Evolutionary conservation across 2,113 vertebrate species (phyloP), one percentile per base, ranked within the genome.

Genomic region (Pangasianodon hypophthalmus): DNA sequence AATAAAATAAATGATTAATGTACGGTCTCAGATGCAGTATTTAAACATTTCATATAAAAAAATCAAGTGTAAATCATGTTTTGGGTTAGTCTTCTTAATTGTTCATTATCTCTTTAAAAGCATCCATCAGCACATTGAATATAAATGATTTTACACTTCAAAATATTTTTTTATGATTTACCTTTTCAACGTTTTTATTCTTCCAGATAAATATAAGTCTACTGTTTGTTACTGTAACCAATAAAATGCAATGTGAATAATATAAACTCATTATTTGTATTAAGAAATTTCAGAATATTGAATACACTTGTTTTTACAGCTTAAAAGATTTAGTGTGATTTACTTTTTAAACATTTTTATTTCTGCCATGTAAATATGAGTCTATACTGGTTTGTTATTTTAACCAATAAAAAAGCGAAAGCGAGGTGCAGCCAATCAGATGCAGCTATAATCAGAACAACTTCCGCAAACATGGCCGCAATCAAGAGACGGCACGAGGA

Each of bases 391-490:
- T 18, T 32, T 26, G 7, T 62, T 24, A 29, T 29, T 18, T 69
- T 58, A 75, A 29, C 82, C 80, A 89, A 75, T 85, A 26, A 37
- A 13, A 32, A 77, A 4, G n/a, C 13, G 71, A 4, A 54, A 56
- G 21, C 6, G 48, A 85, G 11, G 10, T 9, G 29, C 46, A 89
- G 69, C 83, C 83, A 85, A 89, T 89, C 83, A 64, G 88, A 0
- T 52, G 4, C 56, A 37, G 54, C 0, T 7, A 46, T 44, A 48
- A 50, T 69, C 52, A 37, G 9, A 77, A 50, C 13, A 26, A 85
- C 88, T 85, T 89, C 88, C 88, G 83, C 83, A 75, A 73, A 71
- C 8, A 88, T 73, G 87, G 80, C 87, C 9, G 80, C 32, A 37
- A 37, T 37, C 1, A 58, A 16, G 9, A 37, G 0, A 0, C 8